These are phyloP conservation scores for Caenorhabditis inopinata DNA, from an alignment of 1,140 invertebrate genomes.

Conservation along the genomic window DNA sequence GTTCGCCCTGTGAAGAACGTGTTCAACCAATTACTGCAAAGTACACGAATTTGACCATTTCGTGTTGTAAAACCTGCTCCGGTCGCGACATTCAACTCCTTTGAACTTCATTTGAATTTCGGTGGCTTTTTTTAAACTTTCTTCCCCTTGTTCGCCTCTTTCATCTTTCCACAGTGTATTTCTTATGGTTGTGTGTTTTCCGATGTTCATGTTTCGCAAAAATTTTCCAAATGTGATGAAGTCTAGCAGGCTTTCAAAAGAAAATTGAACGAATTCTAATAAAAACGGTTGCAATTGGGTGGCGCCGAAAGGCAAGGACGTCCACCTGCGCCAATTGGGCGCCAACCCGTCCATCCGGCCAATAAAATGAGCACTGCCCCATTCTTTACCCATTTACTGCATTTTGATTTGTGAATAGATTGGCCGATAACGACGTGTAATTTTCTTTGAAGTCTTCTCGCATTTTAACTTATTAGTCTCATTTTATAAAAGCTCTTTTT, in stretches of 20 bases:
- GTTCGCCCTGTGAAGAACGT: conserved; percentile 11
- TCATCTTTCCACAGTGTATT: background rate
- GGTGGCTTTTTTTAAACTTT: no score
- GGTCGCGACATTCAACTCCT: conserved; percentile 26
- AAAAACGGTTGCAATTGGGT: background rate
- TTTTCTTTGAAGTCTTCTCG: no score
- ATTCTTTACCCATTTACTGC: background rate
- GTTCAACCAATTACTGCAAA: background rate
- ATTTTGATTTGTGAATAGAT: no score
- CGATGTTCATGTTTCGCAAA: background rate
- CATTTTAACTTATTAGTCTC: no score
- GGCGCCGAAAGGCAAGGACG: background rate
- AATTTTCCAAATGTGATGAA: background rate
- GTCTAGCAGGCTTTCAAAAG: background rate
- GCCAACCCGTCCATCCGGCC: background rate
- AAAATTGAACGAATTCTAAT: background rate
- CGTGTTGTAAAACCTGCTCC: conserved; percentile 15
- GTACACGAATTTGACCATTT: conserved; percentile 11
- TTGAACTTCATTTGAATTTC: background rate
- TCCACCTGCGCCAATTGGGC: background rate
- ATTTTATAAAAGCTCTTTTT: no score
- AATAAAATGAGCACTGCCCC: background rate
- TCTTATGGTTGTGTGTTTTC: background rate
- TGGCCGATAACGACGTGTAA: no score
- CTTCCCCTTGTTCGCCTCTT: no score